Evolutionary conservation across 2,113 vertebrate species (phyloP), one percentile per base, ranked within the genome.

Genomic region (Nyctibius bracteatus): DNA sequence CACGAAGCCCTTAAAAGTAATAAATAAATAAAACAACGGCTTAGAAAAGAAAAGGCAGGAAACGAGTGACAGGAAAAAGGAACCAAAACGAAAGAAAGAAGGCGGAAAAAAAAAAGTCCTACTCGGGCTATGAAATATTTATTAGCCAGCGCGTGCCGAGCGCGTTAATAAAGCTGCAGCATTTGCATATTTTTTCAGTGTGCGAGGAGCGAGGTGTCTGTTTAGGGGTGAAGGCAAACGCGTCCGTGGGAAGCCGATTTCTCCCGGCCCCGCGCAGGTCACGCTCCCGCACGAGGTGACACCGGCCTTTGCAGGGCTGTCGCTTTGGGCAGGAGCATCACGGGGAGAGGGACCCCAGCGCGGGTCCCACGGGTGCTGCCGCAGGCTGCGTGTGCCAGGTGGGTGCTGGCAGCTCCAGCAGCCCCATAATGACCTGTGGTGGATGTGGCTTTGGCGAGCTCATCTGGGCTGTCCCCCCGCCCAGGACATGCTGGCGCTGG

Each of bases 121-220:
- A 85, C 92, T 96, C 86, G 19, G 91, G 97, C 91, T 86, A 97
- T 97, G 95, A 97, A 97, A 97, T 97, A 97, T 97, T 97, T 96
- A 97, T 97, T 92, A 97, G 96, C 94, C 85, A 94, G 96, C 68
- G 91, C 93, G 95, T 95, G 96, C 94, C 77, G 73, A 96, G 96
- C 78, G 74, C 95, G 79, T 97, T 97, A 97, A 96, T 97, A 96
- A 96, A 95, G 83, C 92, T 25, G 21, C 92, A 68, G 70, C 86
- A 96, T 97, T 96, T 96, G 96, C 95, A 97, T 97, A 88, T 95
- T 84, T 68, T 51, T 71, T 59, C 96, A 6, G 55, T 81, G 39
- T 31, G 88, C 7, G 8, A 83, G 81, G 86, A 84, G 52, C 8
- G 51, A 92, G 83, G 88, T 88, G 92, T 71, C 83, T 87, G 74